These are phyloP conservation scores for Nomada ferruginata DNA, from an alignment of 2,888 invertebrate genomes.

Conservation along the genomic window DNA sequence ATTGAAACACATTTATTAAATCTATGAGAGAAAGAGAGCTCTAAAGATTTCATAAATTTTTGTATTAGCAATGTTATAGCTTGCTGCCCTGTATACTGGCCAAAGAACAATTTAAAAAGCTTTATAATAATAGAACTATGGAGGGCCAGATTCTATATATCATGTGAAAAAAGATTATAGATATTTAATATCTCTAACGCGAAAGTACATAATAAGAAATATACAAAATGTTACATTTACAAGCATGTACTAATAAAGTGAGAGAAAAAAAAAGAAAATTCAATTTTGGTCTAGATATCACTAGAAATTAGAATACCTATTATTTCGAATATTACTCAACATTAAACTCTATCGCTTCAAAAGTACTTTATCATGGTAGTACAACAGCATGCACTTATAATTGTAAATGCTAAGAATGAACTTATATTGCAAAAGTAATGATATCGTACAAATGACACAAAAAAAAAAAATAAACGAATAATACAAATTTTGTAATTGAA, in stretches of 20 bases:
- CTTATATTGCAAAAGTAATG: slow-evolving; percentile 51
- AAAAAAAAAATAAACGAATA: slow-evolving; percentile 31
- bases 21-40: slow-evolving; percentile 3
- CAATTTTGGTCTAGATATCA: slow-evolving; percentile 24
- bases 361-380: slow-evolving; percentile 32
- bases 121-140: slow-evolving; percentile 42
- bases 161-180: slow-evolving; percentile 38
- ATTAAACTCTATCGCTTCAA: slow-evolving; percentile 48
- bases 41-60: slow-evolving; percentile 26
- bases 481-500: slow-evolving; percentile 44
- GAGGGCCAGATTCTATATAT: slow-evolving; percentile 41
- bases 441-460: slow-evolving; percentile 49
- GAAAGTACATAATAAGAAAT: slow-evolving; percentile 44
- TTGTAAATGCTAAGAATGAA: slow-evolving; percentile 61
- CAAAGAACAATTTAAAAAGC: slow-evolving; percentile 68
- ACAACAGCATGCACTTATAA: slow-evolving; percentile 53
- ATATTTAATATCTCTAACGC: slow-evolving; percentile 29
- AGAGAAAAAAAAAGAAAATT: slow-evolving; percentile 28
- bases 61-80: slow-evolving; percentile 55
- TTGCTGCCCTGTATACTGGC: slow-evolving; percentile 68
- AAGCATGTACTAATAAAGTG: slow-evolving; percentile 39
- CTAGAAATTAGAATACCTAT: slow-evolving; percentile 33
- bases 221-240: slow-evolving; percentile 47
- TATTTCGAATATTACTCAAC: slow-evolving; percentile 35
- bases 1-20: slow-evolving; percentile 28